These are phyloP conservation scores for Gallinago paraguaiae DNA, from an alignment of 2,113 vertebrate genomes.

Conservation along the genomic window DNA sequence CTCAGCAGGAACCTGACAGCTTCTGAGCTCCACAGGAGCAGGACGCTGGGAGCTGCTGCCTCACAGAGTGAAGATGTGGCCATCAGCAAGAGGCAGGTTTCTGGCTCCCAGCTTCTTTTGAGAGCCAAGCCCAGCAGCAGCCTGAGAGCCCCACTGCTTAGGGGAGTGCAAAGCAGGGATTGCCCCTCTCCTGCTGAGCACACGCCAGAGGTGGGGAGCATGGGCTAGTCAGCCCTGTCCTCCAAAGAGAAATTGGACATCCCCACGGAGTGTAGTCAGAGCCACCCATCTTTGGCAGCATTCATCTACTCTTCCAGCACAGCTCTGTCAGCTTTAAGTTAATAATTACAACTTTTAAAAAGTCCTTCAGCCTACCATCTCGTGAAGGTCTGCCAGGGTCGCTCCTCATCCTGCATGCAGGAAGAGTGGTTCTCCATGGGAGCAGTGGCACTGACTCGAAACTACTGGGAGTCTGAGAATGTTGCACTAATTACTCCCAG, in stretches of 20 bases:
- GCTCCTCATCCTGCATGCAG: background rate
- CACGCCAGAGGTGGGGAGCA: background rate
- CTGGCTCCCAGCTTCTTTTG: background rate
- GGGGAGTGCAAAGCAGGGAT: background rate
- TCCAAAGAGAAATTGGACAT: background rate
- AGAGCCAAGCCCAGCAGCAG: background rate
- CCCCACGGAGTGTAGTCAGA: background rate
- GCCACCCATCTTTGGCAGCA: background rate
- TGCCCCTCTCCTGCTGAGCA: background rate
- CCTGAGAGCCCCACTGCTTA: background rate
- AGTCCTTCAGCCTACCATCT: background rate
- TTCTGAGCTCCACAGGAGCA: background rate
- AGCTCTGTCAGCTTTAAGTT: rapidly evolving
- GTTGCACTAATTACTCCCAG: background rate
- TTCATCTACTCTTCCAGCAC: background rate
- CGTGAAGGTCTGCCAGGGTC: rapidly evolving
- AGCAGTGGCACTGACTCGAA: background rate
- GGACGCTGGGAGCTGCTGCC: background rate
- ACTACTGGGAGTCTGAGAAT: background rate
- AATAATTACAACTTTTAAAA: background rate
- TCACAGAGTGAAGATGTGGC: background rate
- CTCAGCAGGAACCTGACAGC: background rate
- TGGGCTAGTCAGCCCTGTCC: background rate
- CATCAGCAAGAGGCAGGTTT: background rate
- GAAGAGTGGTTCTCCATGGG: background rate